Evolutionary conservation across 1,140 invertebrate genomes (phyloP).

Genomic region (Trichomalopsis sarcophagae): DNA sequence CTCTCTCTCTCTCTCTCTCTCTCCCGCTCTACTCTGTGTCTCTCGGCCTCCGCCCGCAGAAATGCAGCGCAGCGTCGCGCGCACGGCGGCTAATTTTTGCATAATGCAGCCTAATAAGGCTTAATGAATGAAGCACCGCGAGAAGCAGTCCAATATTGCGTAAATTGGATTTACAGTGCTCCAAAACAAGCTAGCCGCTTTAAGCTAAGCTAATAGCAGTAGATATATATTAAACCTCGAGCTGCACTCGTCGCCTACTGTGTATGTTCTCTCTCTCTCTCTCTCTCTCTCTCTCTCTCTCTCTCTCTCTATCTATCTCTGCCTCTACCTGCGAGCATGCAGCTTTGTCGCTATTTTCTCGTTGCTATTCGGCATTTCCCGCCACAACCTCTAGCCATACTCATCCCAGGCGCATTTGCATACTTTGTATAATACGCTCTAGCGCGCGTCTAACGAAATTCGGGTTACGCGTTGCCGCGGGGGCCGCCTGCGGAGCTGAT

Average conservation of each 20-base stretch:
- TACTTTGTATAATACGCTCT: constrained; percentile 59
- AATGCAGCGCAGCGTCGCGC: not conserved
- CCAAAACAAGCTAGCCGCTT: constrained; percentile 53
- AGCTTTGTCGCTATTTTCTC: constrained; percentile 10
- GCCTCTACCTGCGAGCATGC: no score
- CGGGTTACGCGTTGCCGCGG: not conserved
- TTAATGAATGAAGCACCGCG: constrained; percentile 66
- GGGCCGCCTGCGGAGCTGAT: not conserved
- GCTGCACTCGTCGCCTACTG: no score
- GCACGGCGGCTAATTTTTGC: constrained; percentile 61
- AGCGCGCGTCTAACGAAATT: constrained; percentile 43
- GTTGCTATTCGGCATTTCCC: constrained; percentile 31
- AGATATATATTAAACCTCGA: not conserved
- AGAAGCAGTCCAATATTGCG: constrained; percentile 55
- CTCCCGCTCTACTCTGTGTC: not conserved
- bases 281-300: no score
- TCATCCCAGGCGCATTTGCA: constrained; percentile 58
- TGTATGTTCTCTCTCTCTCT: no score
- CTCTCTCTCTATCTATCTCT: no score
- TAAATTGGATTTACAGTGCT: constrained; percentile 67
- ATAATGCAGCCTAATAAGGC: constrained; percentile 68
- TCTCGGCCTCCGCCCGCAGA: not conserved
- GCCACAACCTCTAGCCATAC: not conserved
- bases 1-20: not conserved
- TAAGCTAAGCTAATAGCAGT: constrained; percentile 15